A percentile compares a stretch with the other conserved stretches of the same genome.
These are phyloP conservation scores for Mythimna pallens DNA, from an alignment of 2,888 invertebrate genomes.

Conservation along the genomic window DNA sequence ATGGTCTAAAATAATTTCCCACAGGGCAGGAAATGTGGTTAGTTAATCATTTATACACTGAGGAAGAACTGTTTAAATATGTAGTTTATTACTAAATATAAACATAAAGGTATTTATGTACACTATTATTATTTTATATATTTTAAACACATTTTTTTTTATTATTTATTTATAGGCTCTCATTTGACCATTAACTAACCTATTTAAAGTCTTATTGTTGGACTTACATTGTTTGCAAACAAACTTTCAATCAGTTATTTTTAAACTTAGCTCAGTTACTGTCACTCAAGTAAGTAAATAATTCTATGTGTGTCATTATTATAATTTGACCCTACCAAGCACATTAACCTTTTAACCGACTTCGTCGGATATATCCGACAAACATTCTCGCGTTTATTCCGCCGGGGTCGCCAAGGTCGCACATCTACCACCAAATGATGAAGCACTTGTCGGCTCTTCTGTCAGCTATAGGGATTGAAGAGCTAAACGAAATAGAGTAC, in stretches of 20 bases:
- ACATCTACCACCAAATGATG: not conserved
- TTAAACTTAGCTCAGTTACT: not conserved
- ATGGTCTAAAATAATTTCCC: conserved; percentile 68
- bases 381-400: too few relatives aligned
- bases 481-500: too few relatives aligned
- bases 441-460: too few relatives aligned
- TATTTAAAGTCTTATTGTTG: not conserved
- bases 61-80: conserved; percentile 19
- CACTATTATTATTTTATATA: not conserved
- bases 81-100: not conserved
- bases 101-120: not conserved
- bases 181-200: not conserved
- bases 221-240: not conserved
- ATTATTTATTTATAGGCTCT: not conserved
- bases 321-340: not conserved
- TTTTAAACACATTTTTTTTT: not conserved
- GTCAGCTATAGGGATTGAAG: too few relatives aligned
- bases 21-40: conserved; percentile 64
- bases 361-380: too few relatives aligned
- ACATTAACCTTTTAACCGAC: not conserved
- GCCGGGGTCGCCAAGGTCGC: too few relatives aligned
- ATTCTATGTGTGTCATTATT: not conserved
- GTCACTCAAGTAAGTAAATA: not conserved
- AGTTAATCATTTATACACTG: conserved; percentile 18
- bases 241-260: not conserved